Conservation (phyloP, 2,888 invertebrate genomes). For the Bursaphelenchus okinawaensis region DNA sequence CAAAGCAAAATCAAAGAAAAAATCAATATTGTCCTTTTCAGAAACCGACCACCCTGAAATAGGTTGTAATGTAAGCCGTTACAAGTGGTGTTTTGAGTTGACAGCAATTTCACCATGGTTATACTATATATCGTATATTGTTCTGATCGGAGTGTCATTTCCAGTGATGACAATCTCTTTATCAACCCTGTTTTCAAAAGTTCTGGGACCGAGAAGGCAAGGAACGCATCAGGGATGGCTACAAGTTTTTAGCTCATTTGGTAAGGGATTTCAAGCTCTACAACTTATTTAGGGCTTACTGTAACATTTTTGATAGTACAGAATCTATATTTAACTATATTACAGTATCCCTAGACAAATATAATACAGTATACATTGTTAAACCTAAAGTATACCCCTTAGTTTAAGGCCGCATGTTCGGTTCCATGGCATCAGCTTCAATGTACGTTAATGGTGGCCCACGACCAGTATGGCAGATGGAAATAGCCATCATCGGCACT, state of each 20-base stretch:
- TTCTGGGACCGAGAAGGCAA: conserved; percentile 23
- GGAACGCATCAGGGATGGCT: conserved; percentile 21
- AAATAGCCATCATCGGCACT: neutral
- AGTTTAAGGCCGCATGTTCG: neutral
- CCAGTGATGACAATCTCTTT: neutral
- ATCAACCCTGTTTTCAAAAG: conserved; percentile 17
- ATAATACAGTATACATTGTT: too few relatives aligned
- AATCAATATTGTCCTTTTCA: neutral
- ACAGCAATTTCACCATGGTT: neutral
- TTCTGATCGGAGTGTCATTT: conserved; percentile 2
- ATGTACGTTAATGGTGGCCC: neutral
- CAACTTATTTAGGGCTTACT: too few relatives aligned
- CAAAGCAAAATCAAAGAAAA: too few relatives aligned
- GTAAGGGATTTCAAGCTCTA: too few relatives aligned
- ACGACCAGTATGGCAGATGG: neutral
- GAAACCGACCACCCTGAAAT: conserved; percentile 4
- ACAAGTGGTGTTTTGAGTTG: neutral
- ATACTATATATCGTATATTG: neutral
- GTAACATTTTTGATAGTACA: too few relatives aligned
- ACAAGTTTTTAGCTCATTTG: neutral
- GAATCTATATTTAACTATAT: too few relatives aligned
- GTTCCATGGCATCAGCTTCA: neutral
- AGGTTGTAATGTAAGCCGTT: neutral
- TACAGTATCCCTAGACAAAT: too few relatives aligned
- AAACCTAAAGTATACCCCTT: too few relatives aligned